These are phyloP conservation scores for Artemia franciscana DNA, from an alignment of 1,140 invertebrate genomes.

Conservation along the genomic window DNA sequence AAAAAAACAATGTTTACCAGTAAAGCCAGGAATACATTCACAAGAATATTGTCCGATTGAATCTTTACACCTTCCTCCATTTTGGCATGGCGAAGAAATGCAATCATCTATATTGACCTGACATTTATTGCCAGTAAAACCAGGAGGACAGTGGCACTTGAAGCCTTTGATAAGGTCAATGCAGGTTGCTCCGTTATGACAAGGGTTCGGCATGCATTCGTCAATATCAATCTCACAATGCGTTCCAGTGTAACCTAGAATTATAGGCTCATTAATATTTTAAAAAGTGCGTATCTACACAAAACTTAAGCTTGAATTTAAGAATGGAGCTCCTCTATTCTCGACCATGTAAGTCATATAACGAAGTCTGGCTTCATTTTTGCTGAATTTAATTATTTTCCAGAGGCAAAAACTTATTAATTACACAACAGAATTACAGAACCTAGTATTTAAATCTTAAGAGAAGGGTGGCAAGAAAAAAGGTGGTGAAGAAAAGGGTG, in stretches of 20 bases:
- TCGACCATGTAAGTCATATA: too few relatives aligned
- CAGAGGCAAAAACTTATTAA: too few relatives aligned
- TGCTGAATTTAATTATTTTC: too few relatives aligned
- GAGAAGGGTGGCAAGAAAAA: too few relatives aligned
- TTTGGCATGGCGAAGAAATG: constrained; percentile 52
- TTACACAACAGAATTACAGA: too few relatives aligned
- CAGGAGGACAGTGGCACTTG: constrained; percentile 56
- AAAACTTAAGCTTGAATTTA: too few relatives aligned
- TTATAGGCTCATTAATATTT: too few relatives aligned
- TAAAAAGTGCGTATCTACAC: too few relatives aligned
- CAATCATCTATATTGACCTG: constrained; percentile 81
- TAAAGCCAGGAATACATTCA: constrained; percentile 17
- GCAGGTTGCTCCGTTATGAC: constrained; percentile 59
- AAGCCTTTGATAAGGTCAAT: constrained; percentile 67
- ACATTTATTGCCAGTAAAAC: constrained; percentile 59
- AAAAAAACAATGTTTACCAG: constrained; percentile 12
- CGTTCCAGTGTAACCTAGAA: constrained; percentile 62
- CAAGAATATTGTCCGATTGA: constrained; percentile 37
- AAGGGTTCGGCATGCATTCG: constrained; percentile 67
- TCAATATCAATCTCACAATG: constrained; percentile 62
- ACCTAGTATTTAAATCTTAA: too few relatives aligned
- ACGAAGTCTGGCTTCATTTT: too few relatives aligned
- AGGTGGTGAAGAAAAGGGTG: too few relatives aligned
- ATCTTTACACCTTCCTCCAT: constrained; percentile 64
- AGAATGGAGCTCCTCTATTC: too few relatives aligned